Conservation (phyloP, 2,888 invertebrate genomes). For the Alloplasta piceator region DNA sequence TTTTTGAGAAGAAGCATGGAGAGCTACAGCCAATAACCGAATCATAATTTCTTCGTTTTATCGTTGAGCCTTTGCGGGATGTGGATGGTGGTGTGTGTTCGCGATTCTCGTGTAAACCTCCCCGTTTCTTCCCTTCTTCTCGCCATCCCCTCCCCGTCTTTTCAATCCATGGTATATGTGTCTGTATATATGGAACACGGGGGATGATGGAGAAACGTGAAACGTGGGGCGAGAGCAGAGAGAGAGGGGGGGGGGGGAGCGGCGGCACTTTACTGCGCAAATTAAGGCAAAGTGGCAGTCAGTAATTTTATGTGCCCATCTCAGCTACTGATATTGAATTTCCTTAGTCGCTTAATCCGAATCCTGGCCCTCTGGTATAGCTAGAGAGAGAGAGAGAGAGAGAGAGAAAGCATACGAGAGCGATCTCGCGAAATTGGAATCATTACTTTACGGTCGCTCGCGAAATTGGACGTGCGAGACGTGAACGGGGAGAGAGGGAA, state of each 20-base stretch:
- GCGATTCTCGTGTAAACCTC: slow-evolving; percentile 35
- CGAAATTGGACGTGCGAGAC: slow-evolving; percentile 77
- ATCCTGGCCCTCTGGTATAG: slow-evolving; percentile 70
- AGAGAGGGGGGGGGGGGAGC: slow-evolving; percentile 57
- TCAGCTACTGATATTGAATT: slow-evolving; percentile 83
- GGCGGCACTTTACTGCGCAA: slow-evolving; percentile 81
- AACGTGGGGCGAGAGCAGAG: slow-evolving; percentile 35
- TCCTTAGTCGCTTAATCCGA: slow-evolving; percentile 82
- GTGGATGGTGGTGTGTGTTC: slow-evolving; percentile 37
- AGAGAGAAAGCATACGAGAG: slow-evolving; percentile 65
- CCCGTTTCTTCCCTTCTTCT: slow-evolving; percentile 28
- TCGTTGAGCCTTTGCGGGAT: slow-evolving; percentile 43
- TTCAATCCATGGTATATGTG: slow-evolving; percentile 15
- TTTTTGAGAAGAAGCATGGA: slow-evolving; percentile 14
- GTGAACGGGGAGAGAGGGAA: slow-evolving; percentile 37
- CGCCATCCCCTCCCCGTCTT: slow-evolving; percentile 5
- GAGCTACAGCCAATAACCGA: slow-evolving; percentile 55
- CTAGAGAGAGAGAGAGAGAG: slow-evolving; percentile 35
- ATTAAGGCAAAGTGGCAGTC: slow-evolving; percentile 83
- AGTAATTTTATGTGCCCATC: slow-evolving; percentile 83
- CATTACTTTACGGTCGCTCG: slow-evolving; percentile 81
- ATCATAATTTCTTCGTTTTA: slow-evolving; percentile 65
- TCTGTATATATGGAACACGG: slow-evolving; percentile 16
- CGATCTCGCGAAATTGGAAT: slow-evolving; percentile 82
- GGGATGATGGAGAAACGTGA: slow-evolving; percentile 52